These are phyloP conservation scores for Nysson spinosus DNA, from an alignment of 2,888 invertebrate species.

Conservation along the genomic window DNA sequence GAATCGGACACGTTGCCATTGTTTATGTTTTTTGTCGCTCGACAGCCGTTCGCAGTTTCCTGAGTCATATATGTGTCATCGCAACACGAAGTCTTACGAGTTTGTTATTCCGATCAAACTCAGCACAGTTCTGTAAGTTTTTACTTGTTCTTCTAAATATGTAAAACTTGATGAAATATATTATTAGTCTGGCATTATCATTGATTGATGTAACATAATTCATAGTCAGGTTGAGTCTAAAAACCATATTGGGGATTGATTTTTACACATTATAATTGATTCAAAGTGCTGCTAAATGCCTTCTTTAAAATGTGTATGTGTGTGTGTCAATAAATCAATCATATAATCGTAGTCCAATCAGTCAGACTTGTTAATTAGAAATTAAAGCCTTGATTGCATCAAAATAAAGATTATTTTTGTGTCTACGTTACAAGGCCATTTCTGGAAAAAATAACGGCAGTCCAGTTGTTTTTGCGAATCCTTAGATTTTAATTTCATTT, in stretches of 20 bases:
- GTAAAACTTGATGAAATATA: too few species aligned
- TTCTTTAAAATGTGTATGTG: too few species aligned
- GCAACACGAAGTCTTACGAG: background rate
- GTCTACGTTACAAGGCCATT: constrained; percentile 1
- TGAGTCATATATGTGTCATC: constrained; percentile 27
- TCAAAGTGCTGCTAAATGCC: too few species aligned
- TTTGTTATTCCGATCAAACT: constrained; percentile 8
- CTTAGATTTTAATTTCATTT: constrained; percentile 39
- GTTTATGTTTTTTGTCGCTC: constrained; percentile 34
- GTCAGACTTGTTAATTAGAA: background rate
- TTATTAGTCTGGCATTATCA: too few species aligned
- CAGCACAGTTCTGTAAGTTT: background rate
- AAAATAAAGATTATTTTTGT: constrained; percentile 2
- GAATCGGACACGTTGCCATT: constrained; percentile 33
- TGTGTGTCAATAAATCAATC: too few species aligned
- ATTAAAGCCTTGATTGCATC: background rate
- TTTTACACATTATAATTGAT: too few species aligned
- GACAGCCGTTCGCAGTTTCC: constrained; percentile 58
- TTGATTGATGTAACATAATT: too few species aligned
- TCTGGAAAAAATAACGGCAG: constrained; percentile 25
- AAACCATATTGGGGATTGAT: too few species aligned
- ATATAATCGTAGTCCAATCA: background rate
- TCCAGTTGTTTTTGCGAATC: constrained; percentile 9
- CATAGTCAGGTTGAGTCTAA: too few species aligned
- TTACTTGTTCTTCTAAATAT: background rate